Conservation (phyloP, 1,140 invertebrate genomes). For the Nasonia giraulti region DNA sequence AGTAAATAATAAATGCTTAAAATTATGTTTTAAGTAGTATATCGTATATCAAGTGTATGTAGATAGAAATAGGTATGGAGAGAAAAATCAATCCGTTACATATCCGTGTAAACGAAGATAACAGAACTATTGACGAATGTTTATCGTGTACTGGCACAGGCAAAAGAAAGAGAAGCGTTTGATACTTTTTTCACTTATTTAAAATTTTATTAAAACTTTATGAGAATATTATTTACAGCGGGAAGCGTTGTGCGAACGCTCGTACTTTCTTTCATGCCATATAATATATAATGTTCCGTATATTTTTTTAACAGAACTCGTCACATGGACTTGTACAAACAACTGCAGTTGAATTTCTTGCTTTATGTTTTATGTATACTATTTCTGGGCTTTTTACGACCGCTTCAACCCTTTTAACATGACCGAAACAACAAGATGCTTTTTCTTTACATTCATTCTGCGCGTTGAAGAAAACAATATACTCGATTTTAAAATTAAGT, state of each 20-base stretch:
- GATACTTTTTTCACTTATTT: conserved; percentile 44
- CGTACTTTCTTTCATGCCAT: conserved; percentile 43
- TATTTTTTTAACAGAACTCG: not conserved
- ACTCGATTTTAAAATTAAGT: not conserved
- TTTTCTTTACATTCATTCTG: not conserved
- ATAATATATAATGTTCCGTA: not conserved
- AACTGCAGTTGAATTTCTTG: conserved; percentile 4
- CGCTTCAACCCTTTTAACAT: conserved; percentile 11
- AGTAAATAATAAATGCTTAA: conserved; percentile 48
- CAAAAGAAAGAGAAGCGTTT: conserved; percentile 45
- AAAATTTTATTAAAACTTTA: conserved; percentile 72
- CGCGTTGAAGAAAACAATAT: not conserved
- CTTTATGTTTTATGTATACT: conserved; percentile 53
- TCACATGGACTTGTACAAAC: not conserved
- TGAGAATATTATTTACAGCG: conserved; percentile 72
- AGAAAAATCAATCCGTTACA: conserved; percentile 19
- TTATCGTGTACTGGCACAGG: conserved; percentile 48
- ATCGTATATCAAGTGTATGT: not conserved
- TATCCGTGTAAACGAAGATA: conserved; percentile 29
- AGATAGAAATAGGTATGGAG: conserved; percentile 18
- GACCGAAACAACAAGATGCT: not conserved
- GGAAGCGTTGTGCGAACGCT: conserved; percentile 57
- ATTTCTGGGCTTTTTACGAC: conserved; percentile 42
- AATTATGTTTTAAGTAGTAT: conserved; percentile 37
- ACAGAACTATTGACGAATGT: conserved; percentile 9